Percentiles rank a stretch among this genome's conserved stretches.
Evolutionary conservation across 2,113 vertebrate genomes (phyloP).

Genomic region (Hemichromis elongatus): DNA sequence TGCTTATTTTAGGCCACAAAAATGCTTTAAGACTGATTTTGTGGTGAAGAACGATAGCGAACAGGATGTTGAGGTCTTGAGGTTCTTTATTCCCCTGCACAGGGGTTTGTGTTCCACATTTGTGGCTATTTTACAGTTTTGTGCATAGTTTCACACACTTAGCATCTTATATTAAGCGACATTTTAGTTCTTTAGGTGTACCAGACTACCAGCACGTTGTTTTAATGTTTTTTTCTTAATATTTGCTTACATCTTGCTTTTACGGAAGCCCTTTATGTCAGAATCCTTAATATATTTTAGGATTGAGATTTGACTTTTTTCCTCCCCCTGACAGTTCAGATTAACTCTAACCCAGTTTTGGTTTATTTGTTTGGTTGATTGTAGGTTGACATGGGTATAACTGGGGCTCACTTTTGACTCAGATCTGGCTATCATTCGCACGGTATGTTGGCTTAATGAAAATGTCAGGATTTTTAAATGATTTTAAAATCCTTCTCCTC

Average conservation of each 20-base stretch:
- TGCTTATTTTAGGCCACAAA: not conserved
- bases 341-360: not conserved
- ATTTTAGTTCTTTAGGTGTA: not conserved
- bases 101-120: not conserved
- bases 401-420: not conserved
- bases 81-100: not conserved
- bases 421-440: not conserved
- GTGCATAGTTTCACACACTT: not conserved
- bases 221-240: not conserved
- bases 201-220: not conserved
- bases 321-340: not conserved
- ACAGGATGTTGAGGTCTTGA: not conserved
- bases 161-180: not conserved
- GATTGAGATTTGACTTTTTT: not conserved
- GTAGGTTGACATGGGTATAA: not conserved
- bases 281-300: not conserved
- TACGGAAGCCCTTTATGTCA: not conserved
- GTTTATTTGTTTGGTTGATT: not conserved
- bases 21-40: not conserved
- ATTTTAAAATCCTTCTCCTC: not conserved
- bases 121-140: not conserved
- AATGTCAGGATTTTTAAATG: not conserved
- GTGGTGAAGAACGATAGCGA: not conserved
- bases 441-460: not conserved
- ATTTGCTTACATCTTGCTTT: not conserved